phyloP scores from a whole-genome alignment of 2,113 vertebrate species.

The Megaceryle maxima region DNA sequence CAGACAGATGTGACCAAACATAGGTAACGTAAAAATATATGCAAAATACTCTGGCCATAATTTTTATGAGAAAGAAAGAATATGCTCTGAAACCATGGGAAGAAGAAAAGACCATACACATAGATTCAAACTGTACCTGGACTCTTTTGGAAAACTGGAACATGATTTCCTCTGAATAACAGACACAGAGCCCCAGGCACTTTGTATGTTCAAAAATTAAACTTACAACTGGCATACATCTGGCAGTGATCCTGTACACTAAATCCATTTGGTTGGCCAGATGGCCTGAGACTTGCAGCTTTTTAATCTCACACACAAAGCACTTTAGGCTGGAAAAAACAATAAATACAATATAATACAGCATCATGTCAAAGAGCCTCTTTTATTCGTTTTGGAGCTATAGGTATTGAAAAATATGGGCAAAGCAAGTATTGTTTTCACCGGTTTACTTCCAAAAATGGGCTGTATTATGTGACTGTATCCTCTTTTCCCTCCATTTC shows the following conservation, averaged over 20 bases:
- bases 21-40: background rate
- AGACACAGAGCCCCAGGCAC: conserved; percentile 77
- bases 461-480: background rate
- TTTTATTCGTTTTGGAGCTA: conserved; percentile 39
- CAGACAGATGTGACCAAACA: conserved; percentile 59
- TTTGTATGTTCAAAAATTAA: conserved; percentile 86
- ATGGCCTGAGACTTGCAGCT: conserved; percentile 86
- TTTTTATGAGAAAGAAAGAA: conserved; percentile 10
- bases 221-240: conserved; percentile 85
- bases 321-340: conserved; percentile 64
- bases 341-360: conserved; percentile 66
- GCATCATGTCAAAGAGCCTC: conserved; percentile 50
- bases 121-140: background rate
- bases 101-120: background rate
- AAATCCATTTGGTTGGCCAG: conserved; percentile 85
- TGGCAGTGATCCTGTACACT: conserved; percentile 78
- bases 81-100: conserved; percentile 22
- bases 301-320: conserved; percentile 86
- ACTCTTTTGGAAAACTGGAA: conserved; percentile 57
- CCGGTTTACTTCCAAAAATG: conserved; percentile 11
- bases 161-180: conserved; percentile 42
- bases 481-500: conserved; percentile 16
- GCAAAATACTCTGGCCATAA: background rate
- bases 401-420: conserved; percentile 15
- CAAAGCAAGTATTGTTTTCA: conserved; percentile 30